phyloP scores from a whole-genome alignment of 2,113 vertebrate species.

The Pterocles burchelli region DNA sequence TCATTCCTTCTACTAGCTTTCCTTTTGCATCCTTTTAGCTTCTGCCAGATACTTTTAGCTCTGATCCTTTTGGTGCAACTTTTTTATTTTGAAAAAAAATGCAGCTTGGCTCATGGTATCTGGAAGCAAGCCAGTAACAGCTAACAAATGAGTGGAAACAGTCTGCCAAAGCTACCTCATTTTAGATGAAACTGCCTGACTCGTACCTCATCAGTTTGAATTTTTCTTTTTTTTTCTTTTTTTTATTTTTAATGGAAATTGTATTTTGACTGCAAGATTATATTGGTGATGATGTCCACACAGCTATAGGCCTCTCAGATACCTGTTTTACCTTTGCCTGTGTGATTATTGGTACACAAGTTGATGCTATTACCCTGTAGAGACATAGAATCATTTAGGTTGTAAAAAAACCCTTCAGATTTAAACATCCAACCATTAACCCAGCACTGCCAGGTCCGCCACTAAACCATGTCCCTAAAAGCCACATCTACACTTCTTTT shows the following conservation, averaged over 20 bases:
- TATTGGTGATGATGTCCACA: background rate
- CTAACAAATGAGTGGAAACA: background rate
- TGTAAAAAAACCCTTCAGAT: background rate
- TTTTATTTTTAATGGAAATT: background rate
- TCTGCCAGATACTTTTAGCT: background rate
- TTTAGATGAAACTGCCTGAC: background rate
- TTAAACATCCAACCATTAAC: too few species aligned
- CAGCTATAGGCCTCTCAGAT: background rate
- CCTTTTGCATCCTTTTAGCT: background rate
- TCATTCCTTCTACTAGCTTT: background rate
- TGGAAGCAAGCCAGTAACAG: background rate
- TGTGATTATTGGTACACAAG: background rate
- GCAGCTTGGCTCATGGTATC: accelerated
- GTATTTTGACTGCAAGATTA: background rate
- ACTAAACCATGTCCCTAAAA: too few species aligned
- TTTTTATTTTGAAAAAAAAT: background rate
- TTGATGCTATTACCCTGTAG: background rate
- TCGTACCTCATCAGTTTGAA: background rate
- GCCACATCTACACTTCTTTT: too few species aligned
- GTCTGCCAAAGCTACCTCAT: background rate
- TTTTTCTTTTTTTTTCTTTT: background rate
- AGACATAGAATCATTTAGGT: background rate
- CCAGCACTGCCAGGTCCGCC: too few species aligned
- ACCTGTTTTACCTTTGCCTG: background rate
- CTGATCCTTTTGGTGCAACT: background rate